phyloP scores from a whole-genome alignment of 2,888 invertebrate species.

The Meteorus colon region DNA sequence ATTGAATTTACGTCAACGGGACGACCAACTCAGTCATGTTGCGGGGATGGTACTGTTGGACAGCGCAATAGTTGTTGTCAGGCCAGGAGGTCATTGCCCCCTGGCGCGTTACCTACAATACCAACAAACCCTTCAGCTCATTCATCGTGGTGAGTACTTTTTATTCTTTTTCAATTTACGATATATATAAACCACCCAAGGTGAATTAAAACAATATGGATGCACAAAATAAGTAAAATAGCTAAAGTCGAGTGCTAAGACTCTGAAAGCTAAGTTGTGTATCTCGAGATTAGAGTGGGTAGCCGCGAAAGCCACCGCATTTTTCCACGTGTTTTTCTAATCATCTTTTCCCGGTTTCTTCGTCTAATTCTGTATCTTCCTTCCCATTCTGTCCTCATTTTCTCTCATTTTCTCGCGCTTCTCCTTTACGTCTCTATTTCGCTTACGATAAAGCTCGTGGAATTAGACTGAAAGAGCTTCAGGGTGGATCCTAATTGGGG shows the following conservation, averaged over 20 bases:
- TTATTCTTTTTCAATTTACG: constrained; percentile 11
- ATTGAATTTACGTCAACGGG: constrained; percentile 63
- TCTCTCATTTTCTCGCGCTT: constrained; percentile 5
- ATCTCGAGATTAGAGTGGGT: neutral
- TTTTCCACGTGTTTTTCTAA: constrained; percentile 2
- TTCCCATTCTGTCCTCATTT: neutral
- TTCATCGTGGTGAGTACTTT: constrained; percentile 67
- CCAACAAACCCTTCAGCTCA: constrained; percentile 61
- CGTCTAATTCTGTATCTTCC: neutral
- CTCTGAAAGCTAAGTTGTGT: neutral
- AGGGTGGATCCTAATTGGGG: constrained; percentile 57
- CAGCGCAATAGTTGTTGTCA: constrained; percentile 76
- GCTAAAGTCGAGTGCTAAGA: neutral
- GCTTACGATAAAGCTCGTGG: constrained; percentile 59
- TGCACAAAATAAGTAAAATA: neutral
- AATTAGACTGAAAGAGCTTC: constrained; percentile 61
- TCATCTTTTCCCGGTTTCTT: neutral
- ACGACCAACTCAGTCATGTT: constrained; percentile 61
- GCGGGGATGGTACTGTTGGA: constrained; percentile 66
- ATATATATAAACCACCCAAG: neutral
- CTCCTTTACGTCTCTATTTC: constrained; percentile 1
- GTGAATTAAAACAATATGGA: neutral
- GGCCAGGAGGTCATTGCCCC: constrained; percentile 77
- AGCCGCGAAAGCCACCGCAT: neutral
- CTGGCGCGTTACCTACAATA: constrained; percentile 73